Base-by-base conservation (phyloP, 1,140 invertebrate genomes). In the Danaus plexippus region DNA sequence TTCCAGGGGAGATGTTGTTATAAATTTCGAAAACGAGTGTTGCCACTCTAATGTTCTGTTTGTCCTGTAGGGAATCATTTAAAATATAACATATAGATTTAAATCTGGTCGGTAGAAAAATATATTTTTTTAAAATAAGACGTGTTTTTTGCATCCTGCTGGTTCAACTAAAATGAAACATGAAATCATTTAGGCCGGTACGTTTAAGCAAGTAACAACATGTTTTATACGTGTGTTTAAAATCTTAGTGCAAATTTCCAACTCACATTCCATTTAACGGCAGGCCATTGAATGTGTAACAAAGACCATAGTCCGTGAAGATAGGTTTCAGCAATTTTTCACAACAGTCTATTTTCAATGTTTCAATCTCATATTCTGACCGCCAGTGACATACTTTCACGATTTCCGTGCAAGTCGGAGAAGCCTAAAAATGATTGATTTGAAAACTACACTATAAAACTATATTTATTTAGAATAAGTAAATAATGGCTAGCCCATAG, bases 251-350 rank as follows among this genome's bases (percentile, higher is more conserved):
- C 7, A 4, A 32, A 32, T 32, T 32, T 32, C 2, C 22, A 32
- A 32, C 22, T 32, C 5, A 85, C 81, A 85, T 77, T 47, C 78
- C 80, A 53, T 75, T 77, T 44, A 85, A 59, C 2, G 80, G 80
- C 47, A 87, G 56, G 41, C 79, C 78, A 49, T 88, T 88, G 57
- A 88, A 88, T 18, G 79, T 78, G 50, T 74, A 88, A 49, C 85
- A 88, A 0, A 87, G 59, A 1, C 86, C 86, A 44, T 87, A 81
- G 45, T 85, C 75, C 0, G 85, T 88, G 46, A 87, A 76, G 13
- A 85, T 72, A 1, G 85, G 78, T 15, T 72, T 68, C 48, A 88
- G 80, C 9, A 80, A 63, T 6, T 75, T 64, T 1, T 78, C 64
- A 48, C 86, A 88, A 57, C 85, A 88, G 12, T 81, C 75, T 1